Evolutionary conservation across 2,888 invertebrate genomes (phyloP).

Genomic region (Stictocephala bisonia): DNA sequence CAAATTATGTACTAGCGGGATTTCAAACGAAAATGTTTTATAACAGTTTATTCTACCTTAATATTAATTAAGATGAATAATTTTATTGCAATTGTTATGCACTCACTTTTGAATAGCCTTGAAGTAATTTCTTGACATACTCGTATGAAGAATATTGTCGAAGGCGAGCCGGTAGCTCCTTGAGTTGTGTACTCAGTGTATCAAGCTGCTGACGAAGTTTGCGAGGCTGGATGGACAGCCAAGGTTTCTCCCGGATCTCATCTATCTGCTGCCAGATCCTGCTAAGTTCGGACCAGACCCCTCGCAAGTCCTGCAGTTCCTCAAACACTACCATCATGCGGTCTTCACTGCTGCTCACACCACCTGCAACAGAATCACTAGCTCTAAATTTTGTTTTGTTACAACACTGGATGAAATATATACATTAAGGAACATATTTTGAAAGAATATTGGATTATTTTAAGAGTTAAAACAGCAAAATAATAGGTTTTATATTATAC

Average conservation of each 20-base stretch:
- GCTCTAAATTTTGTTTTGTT: too few species aligned
- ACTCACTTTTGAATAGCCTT: constrained; percentile 93
- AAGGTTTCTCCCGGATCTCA: constrained; percentile 96
- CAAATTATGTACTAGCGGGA: too few species aligned
- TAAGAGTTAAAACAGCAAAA: not conserved
- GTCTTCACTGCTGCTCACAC: constrained; percentile 74
- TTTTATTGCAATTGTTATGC: too few species aligned
- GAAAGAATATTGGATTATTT: not conserved
- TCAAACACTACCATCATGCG: constrained; percentile 95
- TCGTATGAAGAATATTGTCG: constrained; percentile 99
- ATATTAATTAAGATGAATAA: too few species aligned
- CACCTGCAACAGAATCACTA: constrained; percentile 61
- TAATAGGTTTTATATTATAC: too few species aligned
- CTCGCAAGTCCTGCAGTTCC: constrained; percentile 95
- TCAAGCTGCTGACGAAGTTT: constrained; percentile 97
- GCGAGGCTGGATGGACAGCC: constrained; percentile 98
- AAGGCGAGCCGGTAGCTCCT: constrained; percentile 93
- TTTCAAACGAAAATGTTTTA: too few species aligned
- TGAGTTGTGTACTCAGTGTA: constrained; percentile 91
- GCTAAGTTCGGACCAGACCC: constrained; percentile 95
- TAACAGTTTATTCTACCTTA: too few species aligned
- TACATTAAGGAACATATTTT: constrained; percentile 33
- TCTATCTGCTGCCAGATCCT: constrained; percentile 98
- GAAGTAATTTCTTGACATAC: constrained; percentile 94
- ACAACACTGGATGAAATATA: not conserved